Evolutionary conservation across 2,797 vertebrate genomes (phyloP).

Genomic region (Sebastes flavidus): DNA sequence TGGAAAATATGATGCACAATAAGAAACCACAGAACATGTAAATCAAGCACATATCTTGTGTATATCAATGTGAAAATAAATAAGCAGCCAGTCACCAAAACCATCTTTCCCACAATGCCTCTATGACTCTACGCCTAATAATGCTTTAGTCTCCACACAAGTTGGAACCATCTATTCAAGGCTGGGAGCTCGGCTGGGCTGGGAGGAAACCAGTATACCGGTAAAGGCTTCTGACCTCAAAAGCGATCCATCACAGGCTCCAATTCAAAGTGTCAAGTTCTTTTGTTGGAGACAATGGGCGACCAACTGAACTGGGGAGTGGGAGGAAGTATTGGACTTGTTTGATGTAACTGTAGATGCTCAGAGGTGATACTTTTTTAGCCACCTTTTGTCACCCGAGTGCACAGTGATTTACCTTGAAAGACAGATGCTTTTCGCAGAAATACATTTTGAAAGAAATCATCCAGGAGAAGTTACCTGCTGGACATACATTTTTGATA

Average conservation of each 20-base stretch:
- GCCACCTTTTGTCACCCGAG: slow-evolving; percentile 73
- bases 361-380: slow-evolving; percentile 77
- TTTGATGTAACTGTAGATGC: slow-evolving; percentile 80
- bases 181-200: slow-evolving; percentile 62
- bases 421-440: slow-evolving; percentile 52
- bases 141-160: slow-evolving; percentile 65
- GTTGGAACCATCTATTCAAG: slow-evolving; percentile 64
- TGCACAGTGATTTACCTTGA: slow-evolving; percentile 64
- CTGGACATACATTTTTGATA: neutral
- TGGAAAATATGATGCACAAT: slow-evolving; percentile 27
- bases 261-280: slow-evolving; percentile 82
- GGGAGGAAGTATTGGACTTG: slow-evolving; percentile 84
- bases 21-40: slow-evolving; percentile 11
- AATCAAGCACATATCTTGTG: slow-evolving; percentile 25
- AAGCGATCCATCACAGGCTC: slow-evolving; percentile 81
- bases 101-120: slow-evolving; percentile 63
- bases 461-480: neutral
- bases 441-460: neutral
- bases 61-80: slow-evolving; percentile 10
- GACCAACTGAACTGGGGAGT: slow-evolving; percentile 80
- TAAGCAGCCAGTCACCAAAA: slow-evolving; percentile 42
- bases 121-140: slow-evolving; percentile 51
- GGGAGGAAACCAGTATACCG: slow-evolving; percentile 78
- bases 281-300: slow-evolving; percentile 77
- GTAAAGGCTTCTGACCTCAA: slow-evolving; percentile 83